phyloP scores from a whole-genome alignment of 2,888 invertebrate species.

The Beris chalybata region DNA sequence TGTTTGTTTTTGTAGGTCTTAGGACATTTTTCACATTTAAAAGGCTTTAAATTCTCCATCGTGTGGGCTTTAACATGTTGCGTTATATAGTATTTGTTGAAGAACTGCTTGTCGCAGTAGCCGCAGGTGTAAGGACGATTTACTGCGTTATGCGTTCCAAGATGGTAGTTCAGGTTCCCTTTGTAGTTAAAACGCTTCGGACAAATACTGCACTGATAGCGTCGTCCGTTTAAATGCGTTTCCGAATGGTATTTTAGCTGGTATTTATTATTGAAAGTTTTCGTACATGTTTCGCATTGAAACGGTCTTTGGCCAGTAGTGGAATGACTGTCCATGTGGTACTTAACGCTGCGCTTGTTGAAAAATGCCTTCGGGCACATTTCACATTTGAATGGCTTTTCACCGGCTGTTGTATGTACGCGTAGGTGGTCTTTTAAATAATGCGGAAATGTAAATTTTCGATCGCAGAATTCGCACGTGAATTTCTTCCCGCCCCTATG shows the following conservation, averaged over 20 bases:
- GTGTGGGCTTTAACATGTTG: conserved; percentile 26
- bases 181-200: conserved; percentile 31
- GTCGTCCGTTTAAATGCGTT: conserved; percentile 11
- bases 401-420: conserved; percentile 8
- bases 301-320: conserved; percentile 5
- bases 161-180: conserved; percentile 25
- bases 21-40: conserved; percentile 28
- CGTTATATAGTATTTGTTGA: conserved; percentile 28
- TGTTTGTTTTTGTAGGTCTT: conserved; percentile 26
- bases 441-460: conserved; percentile 15
- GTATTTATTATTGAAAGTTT: conserved; percentile 29
- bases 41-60: neutral
- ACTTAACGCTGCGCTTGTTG: conserved; percentile 17
- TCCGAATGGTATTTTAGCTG: conserved; percentile 20
- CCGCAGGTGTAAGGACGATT: conserved; percentile 16
- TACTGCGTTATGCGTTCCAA: conserved; percentile 9
- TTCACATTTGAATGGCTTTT: conserved; percentile 28
- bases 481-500: conserved; percentile 18
- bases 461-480: conserved; percentile 21
- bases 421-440: conserved; percentile 25
- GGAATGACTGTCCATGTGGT: conserved; percentile 16
- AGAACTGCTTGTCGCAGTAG: conserved; percentile 23
- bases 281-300: conserved; percentile 21
- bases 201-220: conserved; percentile 19
- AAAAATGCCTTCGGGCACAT: conserved; percentile 27